These are phyloP conservation scores for Oscheius onirici DNA, from an alignment of 2,888 invertebrate genomes.

Conservation along the genomic window DNA sequence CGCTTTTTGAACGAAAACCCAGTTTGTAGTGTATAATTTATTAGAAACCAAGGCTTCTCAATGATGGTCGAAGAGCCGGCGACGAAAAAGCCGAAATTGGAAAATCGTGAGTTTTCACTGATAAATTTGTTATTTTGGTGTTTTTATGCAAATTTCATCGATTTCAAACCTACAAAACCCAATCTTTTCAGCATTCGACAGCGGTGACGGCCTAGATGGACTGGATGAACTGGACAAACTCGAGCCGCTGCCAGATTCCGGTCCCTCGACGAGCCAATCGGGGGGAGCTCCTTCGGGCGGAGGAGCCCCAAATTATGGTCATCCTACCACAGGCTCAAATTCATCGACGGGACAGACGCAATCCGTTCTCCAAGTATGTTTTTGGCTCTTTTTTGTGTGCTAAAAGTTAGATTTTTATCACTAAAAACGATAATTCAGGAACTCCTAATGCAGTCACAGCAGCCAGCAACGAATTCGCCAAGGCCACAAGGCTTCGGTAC, in stretches of 20 bases:
- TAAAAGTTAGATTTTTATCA: neutral
- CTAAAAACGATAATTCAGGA: conserved; percentile 44
- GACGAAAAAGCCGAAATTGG: conserved; percentile 43
- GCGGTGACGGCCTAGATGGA: conserved; percentile 47
- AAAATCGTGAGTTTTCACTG: conserved; percentile 24
- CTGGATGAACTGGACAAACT: conserved; percentile 59
- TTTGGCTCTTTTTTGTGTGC: neutral
- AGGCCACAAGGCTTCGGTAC: conserved; percentile 34
- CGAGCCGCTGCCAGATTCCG: conserved; percentile 53
- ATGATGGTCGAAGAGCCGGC: conserved; percentile 38
- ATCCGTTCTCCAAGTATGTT: conserved; percentile 31
- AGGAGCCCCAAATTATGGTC: conserved; percentile 16
- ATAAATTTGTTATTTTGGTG: neutral
- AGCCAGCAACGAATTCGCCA: conserved; percentile 47
- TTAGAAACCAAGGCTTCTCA: conserved; percentile 12
- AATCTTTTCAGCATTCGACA: conserved; percentile 43
- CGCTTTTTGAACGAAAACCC: neutral
- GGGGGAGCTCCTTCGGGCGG: conserved; percentile 33
- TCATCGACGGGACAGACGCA: neutral
- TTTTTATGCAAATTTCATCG: no score
- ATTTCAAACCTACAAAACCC: no score
- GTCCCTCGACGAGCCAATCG: conserved; percentile 33
- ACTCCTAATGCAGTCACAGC: conserved; percentile 59
- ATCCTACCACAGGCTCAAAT: neutral
- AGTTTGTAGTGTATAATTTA: conserved; percentile 17